phyloP scores from a whole-genome alignment of 2,797 vertebrate species.

The Gymnopithys bicolor region DNA sequence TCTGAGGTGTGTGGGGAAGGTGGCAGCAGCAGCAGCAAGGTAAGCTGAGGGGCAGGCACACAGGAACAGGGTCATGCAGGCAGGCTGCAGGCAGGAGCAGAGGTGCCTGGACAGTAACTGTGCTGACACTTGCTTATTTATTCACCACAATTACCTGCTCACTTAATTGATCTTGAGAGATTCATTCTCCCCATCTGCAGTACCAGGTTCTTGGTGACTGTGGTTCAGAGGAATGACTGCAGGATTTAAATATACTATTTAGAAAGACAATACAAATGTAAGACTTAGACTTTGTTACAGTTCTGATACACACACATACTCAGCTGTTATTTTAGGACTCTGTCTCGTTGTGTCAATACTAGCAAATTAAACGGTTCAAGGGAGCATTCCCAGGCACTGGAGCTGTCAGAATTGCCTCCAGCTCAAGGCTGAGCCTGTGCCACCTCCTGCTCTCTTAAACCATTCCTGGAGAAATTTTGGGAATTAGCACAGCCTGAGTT shows the following conservation, averaged over 20 bases:
- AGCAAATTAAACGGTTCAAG: not conserved
- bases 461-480: not conserved
- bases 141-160: not conserved
- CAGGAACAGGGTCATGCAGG: not conserved
- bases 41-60: not conserved
- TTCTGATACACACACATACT: not conserved
- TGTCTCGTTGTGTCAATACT: not conserved
- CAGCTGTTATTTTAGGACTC: not conserved
- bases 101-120: not conserved
- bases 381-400: not conserved
- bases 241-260: not conserved
- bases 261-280: not conserved
- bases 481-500: not conserved
- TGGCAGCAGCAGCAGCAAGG: not conserved
- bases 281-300: not conserved
- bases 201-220: not conserved
- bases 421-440: not conserved
- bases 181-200: not conserved
- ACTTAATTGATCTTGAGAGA: not conserved
- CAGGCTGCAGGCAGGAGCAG: not conserved
- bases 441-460: not conserved
- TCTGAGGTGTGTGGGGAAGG: accelerated
- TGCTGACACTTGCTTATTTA: not conserved
- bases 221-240: not conserved
- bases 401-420: not conserved